Evolutionary conservation across 2,888 invertebrate species (phyloP).

Genomic region (Reticulitermes lucifugus): DNA sequence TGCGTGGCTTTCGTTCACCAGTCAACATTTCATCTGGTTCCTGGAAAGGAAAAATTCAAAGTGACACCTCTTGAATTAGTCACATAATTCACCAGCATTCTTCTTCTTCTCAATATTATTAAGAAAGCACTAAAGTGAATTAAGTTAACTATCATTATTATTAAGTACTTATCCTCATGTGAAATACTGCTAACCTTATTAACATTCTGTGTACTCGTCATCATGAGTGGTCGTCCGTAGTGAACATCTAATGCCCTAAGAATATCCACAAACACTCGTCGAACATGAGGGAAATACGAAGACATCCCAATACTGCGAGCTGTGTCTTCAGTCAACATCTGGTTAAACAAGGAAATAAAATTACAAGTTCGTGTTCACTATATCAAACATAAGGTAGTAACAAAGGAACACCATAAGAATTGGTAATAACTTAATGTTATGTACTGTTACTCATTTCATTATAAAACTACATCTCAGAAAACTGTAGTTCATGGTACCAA

Average conservation of each 20-base stretch:
- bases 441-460: no score
- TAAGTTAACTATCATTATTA: no score
- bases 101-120: no score
- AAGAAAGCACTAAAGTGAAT: no score
- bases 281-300: slow-evolving; percentile 94
- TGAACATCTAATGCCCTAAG: slow-evolving; percentile 93
- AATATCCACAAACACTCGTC: slow-evolving; percentile 96
- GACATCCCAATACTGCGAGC: slow-evolving; percentile 97
- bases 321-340: slow-evolving; percentile 94
- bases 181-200: slow-evolving; percentile 73
- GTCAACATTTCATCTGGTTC: slow-evolving; percentile 92
- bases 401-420: no score
- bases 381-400: no score
- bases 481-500: no score
- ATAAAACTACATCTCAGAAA: no score
- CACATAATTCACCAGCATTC: not conserved
- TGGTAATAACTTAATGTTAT: no score
- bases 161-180: not conserved
- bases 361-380: no score
- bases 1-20: slow-evolving; percentile 96
- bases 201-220: slow-evolving; percentile 95
- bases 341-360: slow-evolving; percentile 9
- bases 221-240: slow-evolving; percentile 96
- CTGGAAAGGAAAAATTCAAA: slow-evolving; percentile 53
- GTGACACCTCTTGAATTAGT: not conserved